Percentiles rank a stretch among this genome's conserved stretches.
These are phyloP conservation scores for Gandaritis pyraliata DNA, from an alignment of 2,888 invertebrate species.

Conservation along the genomic window DNA sequence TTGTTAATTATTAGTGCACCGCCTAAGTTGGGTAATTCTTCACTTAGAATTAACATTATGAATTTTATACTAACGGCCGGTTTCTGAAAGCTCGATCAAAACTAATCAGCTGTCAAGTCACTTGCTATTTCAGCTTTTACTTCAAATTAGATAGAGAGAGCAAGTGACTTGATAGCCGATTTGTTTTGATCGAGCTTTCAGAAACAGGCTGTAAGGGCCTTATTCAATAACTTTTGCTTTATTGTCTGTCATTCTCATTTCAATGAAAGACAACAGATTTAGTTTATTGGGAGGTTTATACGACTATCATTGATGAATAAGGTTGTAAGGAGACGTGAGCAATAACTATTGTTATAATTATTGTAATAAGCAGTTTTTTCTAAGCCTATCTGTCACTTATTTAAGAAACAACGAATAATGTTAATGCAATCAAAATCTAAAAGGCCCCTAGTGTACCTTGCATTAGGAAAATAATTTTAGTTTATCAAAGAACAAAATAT, in stretches of 20 bases:
- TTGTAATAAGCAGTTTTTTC: constrained; percentile 15
- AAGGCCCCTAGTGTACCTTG: no score
- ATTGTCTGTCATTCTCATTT: background rate
- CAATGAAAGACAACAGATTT: background rate
- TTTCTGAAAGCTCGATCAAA: no score
- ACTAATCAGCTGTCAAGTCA: no score
- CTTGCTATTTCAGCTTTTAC: no score
- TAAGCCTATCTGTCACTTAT: constrained; percentile 11
- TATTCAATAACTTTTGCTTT: background rate
- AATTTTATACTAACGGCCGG: background rate
- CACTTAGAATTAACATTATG: constrained; percentile 22
- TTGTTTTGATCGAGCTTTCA: no score
- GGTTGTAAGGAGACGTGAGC: constrained; percentile 12
- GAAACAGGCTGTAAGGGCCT: no score
- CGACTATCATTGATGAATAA: background rate
- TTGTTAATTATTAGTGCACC: constrained; percentile 17
- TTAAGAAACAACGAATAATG: background rate
- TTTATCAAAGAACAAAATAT: background rate
- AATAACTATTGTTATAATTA: constrained; percentile 22
- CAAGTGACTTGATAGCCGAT: no score
- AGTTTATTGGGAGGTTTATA: background rate
- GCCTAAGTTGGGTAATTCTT: constrained; percentile 16
- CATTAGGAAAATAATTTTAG: no score
- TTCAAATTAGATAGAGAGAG: no score
- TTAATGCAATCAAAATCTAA: no score